Base-by-base conservation (phyloP, 2,888 invertebrate genomes). In the Hoplodrina blanda region DNA sequence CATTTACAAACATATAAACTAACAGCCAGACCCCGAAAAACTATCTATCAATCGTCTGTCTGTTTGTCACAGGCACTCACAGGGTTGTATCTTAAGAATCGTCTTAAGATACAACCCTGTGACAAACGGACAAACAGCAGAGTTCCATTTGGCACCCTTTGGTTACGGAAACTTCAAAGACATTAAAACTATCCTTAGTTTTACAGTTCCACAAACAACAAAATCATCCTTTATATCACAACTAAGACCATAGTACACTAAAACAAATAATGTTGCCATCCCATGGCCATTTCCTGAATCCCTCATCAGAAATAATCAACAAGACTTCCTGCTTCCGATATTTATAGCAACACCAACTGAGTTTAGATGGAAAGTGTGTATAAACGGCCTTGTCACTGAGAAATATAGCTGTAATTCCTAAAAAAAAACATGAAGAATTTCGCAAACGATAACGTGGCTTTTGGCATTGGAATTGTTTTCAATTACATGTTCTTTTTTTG, bases 291-390 rank as follows among this genome's bases (percentile, higher is more conserved):
- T 80, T 76, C 80, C 76, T 80, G 53, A 2, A 59, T 64, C 60
- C 57, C 70, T 65, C 65, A 56, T 63, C 37, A 80, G 69, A 62
- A 69, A 65, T 69, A 25, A 41, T 44, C 33, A n/a, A 11, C 20
- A 44, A 53, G 25, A 61, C 73, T 78, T 78, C 78, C 78, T 78
- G 2, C 61, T 78, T 81, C 78, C 78, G 65, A 61, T 54, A 44
- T 67, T 56, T 50, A 10, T 46, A 62, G 8, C 4, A 50, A 20
- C 33, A 61, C 49, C 53, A 54, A 41, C 41, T 69, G 49, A 57
- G 5, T 17, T 79, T 57, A 57, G 37, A 37, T 30, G 7, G 20
- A 15, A 8, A 44, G 30, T 54, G 33, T 25, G 44, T 46, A 3
- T 19, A 19, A 13, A 41, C 30, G 19, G 11, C 66, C 57, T 78